These are phyloP conservation scores for Poeciliopsis turneri DNA, from an alignment of 2,797 vertebrate species.

Conservation along the genomic window DNA sequence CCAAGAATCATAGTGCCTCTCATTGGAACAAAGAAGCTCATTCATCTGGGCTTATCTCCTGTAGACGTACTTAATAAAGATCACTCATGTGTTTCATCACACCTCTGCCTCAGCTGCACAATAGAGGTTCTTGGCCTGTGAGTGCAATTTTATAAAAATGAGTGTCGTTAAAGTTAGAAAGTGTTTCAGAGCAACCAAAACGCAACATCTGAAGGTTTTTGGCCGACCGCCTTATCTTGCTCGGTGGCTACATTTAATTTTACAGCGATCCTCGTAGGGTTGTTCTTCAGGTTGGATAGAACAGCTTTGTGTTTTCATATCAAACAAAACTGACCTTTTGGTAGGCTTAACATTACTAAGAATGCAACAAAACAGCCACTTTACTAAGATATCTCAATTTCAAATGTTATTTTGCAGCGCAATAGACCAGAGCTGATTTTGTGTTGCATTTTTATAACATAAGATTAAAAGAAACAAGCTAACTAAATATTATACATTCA, in stretches of 20 bases:
- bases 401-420: conserved; percentile 30
- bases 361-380: conserved; percentile 35
- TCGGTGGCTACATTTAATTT: not conserved
- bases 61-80: conserved; percentile 33
- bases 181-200: not conserved
- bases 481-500: not conserved
- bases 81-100: conserved; percentile 50
- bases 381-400: conserved; percentile 37
- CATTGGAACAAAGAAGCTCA: conserved; percentile 66
- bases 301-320: conserved; percentile 17
- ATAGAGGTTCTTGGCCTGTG: conserved; percentile 31
- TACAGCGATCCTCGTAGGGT: not conserved
- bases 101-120: conserved; percentile 36
- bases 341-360: conserved; percentile 34
- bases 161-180: not conserved
- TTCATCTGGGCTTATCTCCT: conserved; percentile 59
- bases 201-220: not conserved
- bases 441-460: conserved; percentile 17
- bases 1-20: conserved; percentile 68
- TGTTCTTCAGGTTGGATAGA: not conserved
- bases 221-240: not conserved
- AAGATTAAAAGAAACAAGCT: not conserved
- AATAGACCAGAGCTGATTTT: conserved; percentile 35
- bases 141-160: conserved; percentile 35
- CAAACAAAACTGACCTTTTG: conserved; percentile 38